Conservation (phyloP, 2,113 vertebrate species). For the Cyanoramphus novaezelandiae region DNA sequence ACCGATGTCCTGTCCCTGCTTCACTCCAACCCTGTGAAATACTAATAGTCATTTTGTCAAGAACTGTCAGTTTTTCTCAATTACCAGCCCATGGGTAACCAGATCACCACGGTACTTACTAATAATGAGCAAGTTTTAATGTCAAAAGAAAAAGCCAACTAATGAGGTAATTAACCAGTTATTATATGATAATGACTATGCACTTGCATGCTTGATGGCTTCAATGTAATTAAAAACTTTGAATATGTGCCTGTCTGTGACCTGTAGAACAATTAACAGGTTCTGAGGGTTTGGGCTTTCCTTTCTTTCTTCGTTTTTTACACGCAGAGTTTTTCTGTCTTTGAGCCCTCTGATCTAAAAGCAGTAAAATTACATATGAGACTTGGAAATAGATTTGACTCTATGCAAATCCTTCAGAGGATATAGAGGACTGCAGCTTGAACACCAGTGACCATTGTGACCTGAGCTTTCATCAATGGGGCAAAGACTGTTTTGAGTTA, state of each 20-base stretch:
- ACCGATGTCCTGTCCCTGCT: not conserved
- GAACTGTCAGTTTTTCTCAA: not conserved
- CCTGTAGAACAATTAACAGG: not conserved
- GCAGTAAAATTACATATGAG: not conserved
- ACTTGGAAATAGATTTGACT: not conserved
- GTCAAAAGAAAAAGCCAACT: not conserved
- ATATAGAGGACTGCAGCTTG: not conserved
- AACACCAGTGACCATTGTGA: not conserved
- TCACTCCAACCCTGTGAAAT: not conserved
- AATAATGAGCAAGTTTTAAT: not conserved
- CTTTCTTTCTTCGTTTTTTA: not conserved
- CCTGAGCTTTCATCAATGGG: not conserved
- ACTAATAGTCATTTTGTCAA: not conserved
- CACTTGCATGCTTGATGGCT: not conserved
- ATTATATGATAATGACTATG: not conserved
- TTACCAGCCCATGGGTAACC: not conserved
- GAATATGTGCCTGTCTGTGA: not conserved
- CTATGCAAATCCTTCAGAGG: not conserved
- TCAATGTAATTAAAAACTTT: not conserved
- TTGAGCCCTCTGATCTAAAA: not conserved
- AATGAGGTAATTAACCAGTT: not conserved
- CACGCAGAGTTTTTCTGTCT: not conserved
- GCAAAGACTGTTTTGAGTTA: not conserved
- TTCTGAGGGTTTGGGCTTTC: not conserved
- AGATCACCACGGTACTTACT: not conserved